Conservation (phyloP, 2,888 invertebrate genomes). For the Drosophila atroscutellata region DNA sequence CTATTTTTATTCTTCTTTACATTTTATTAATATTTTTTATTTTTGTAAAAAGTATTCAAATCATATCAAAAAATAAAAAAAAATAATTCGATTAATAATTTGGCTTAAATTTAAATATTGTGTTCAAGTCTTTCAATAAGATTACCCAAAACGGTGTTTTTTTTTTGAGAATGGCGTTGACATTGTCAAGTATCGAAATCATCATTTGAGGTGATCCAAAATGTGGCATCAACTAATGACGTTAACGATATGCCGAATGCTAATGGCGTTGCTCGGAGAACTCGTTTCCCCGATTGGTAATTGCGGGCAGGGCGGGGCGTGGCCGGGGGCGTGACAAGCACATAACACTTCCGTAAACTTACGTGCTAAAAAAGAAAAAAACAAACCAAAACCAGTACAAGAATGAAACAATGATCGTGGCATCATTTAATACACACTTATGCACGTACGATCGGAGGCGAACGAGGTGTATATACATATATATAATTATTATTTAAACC, state of each 20-base stretch:
- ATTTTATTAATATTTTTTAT: background rate
- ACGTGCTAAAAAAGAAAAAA: conserved; percentile 48
- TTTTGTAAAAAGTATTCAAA: background rate
- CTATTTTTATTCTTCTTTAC: background rate
- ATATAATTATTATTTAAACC: conserved; percentile 47
- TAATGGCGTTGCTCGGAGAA: conserved; percentile 46
- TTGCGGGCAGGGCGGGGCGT: conserved; percentile 33
- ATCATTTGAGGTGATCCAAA: conserved; percentile 43
- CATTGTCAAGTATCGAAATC: conserved; percentile 37
- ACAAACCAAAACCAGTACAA: conserved; percentile 49
- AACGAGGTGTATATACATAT: conserved; percentile 46
- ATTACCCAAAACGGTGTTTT: background rate
- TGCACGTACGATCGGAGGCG: conserved; percentile 30
- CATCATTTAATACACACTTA: conserved; percentile 48
- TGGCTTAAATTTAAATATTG: background rate
- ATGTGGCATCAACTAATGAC: conserved; percentile 67
- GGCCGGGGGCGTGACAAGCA: conserved; percentile 43
- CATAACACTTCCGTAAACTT: conserved; percentile 56
- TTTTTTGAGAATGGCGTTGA: conserved; percentile 20
- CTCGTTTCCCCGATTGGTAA: conserved; percentile 54
- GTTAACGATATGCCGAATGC: conserved; percentile 51
- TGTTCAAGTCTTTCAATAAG: background rate
- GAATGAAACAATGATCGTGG: conserved; percentile 54
- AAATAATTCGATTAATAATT: background rate
- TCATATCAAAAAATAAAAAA: background rate